Evolutionary conservation across 2,888 invertebrate genomes (phyloP).

Genomic region (Scelioninae gen. 1): DNA sequence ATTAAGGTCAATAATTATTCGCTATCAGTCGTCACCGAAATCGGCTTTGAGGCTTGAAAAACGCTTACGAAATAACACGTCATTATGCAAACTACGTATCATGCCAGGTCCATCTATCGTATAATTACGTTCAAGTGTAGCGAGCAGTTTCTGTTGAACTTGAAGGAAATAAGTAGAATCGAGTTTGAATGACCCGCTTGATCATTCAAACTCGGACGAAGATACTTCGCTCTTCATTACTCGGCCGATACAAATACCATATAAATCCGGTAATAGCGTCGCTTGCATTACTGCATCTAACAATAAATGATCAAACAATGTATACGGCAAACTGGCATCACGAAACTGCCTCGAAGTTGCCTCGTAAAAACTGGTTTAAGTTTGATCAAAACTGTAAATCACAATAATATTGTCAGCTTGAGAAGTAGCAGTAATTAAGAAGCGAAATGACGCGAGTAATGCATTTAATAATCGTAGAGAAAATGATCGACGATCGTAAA

Average conservation of each 20-base stretch:
- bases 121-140: constrained; percentile 15
- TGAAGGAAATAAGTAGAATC: constrained; percentile 3
- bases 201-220: neutral
- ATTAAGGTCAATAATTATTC: no score
- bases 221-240: constrained; percentile 7
- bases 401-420: neutral
- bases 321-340: constrained; percentile 2
- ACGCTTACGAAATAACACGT: constrained; percentile 21
- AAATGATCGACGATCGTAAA: no score
- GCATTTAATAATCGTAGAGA: constrained; percentile 30
- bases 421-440: neutral
- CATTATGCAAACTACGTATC: constrained; percentile 33
- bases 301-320: constrained; percentile 18
- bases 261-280: neutral
- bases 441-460: neutral
- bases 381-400: constrained; percentile 24
- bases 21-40: no score
- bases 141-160: no score
- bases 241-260: neutral
- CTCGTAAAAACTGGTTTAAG: constrained; percentile 36
- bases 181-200: neutral
- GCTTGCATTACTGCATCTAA: no score
- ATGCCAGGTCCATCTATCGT: no score
- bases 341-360: constrained; percentile 1
- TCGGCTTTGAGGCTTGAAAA: no score